These are phyloP conservation scores for Pungitius pungitius DNA, from an alignment of 2,113 vertebrate genomes.

Conservation along the genomic window DNA sequence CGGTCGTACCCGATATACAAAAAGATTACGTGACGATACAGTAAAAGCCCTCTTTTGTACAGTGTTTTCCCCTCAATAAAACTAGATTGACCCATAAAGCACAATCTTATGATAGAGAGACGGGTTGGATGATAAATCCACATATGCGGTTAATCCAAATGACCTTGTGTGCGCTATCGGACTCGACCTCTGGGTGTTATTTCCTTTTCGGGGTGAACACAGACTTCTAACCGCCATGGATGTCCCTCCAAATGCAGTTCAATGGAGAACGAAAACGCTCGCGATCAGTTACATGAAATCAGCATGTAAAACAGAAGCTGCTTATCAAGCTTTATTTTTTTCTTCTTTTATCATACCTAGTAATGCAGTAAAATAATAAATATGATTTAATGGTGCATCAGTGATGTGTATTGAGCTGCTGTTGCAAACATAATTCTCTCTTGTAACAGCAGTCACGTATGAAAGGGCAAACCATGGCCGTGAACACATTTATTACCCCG, in stretches of 20 bases:
- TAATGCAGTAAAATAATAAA: slow-evolving; percentile 19
- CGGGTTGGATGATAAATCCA: neutral
- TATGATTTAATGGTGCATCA: slow-evolving; percentile 20
- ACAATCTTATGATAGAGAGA: neutral
- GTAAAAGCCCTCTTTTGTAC: neutral
- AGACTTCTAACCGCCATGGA: neutral
- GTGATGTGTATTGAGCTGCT: slow-evolving; percentile 16
- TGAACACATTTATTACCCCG: slow-evolving; percentile 5
- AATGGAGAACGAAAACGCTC: neutral
- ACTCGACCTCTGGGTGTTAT: neutral
- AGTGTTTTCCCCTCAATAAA: neutral
- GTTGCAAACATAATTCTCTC: slow-evolving; percentile 20
- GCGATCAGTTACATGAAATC: neutral
- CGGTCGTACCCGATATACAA: neutral
- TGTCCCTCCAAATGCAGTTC: neutral
- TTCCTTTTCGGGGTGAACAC: neutral
- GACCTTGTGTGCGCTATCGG: neutral
- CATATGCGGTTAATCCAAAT: slow-evolving; percentile 1
- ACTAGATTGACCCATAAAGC: neutral
- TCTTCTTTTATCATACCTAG: slow-evolving; percentile 13
- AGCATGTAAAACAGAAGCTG: neutral
- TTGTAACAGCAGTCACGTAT: slow-evolving; percentile 16
- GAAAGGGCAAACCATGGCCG: slow-evolving; percentile 10
- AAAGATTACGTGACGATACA: neutral
- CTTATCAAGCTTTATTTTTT: neutral